Percentiles rank a stretch among this genome's conserved stretches.
These are phyloP conservation scores for Noctua janthina DNA, from an alignment of 2,888 invertebrate genomes.

Conservation along the genomic window DNA sequence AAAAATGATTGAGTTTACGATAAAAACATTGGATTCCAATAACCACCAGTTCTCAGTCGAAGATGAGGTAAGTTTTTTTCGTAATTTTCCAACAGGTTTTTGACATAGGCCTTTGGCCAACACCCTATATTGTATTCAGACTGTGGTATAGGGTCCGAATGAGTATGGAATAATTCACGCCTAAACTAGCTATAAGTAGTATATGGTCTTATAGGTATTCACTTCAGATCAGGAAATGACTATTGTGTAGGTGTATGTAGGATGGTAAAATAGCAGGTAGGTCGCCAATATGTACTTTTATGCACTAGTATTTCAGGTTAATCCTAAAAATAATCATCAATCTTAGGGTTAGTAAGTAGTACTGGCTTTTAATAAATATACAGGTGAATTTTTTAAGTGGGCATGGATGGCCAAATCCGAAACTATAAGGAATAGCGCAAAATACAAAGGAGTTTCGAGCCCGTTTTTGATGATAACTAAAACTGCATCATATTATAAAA, in stretches of 20 bases:
- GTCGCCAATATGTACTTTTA: constrained; percentile 8
- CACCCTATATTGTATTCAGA: not conserved
- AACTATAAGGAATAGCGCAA: no score
- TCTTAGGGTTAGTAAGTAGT: not conserved
- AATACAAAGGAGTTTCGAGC: no score
- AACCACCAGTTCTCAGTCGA: constrained; percentile 95
- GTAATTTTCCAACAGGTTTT: not conserved
- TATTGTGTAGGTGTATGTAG: constrained; percentile 5
- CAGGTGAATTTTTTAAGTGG: no score
- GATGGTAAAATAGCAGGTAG: constrained; percentile 1
- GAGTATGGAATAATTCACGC: not conserved
- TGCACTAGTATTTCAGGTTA: constrained; percentile 12
- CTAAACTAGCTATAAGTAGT: not conserved
- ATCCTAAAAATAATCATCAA: not conserved
- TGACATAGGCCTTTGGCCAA: not conserved
- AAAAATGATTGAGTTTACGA: constrained; percentile 95
- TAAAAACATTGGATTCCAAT: constrained; percentile 97
- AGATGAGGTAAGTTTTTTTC: constrained; percentile 93
- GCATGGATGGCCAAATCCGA: no score
- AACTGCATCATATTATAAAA: no score
- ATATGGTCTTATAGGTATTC: constrained; percentile 7
- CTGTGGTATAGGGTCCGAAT: constrained; percentile 3
- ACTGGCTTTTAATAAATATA: not conserved
- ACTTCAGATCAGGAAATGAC: constrained; percentile 22
- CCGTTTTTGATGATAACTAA: no score